Evolutionary conservation across 2,113 vertebrate species (phyloP).

Genomic region (Gallinago jamesoni): DNA sequence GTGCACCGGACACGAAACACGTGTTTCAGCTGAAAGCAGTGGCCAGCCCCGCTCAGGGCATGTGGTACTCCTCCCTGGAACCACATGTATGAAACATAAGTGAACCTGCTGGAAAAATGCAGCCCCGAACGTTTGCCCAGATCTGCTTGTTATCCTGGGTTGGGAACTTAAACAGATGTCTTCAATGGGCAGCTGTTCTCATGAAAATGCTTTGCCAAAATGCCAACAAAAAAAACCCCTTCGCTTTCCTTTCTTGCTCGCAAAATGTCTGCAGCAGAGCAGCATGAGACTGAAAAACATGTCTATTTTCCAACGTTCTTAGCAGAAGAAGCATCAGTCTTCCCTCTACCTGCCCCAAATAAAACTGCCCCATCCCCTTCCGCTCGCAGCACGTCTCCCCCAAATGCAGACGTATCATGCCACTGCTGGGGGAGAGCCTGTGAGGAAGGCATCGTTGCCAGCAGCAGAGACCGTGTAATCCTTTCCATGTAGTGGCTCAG

Average conservation of each 20-base stretch:
- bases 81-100: neutral
- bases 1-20: rapidly evolving
- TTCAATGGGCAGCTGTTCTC: neutral
- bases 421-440: neutral
- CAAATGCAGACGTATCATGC: neutral
- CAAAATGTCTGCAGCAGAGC: neutral
- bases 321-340: neutral
- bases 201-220: neutral
- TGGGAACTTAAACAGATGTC: neutral
- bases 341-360: neutral
- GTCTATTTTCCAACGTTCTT: neutral
- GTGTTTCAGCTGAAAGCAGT: neutral
- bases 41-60: neutral
- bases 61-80: neutral
- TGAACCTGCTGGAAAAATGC: neutral
- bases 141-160: neutral
- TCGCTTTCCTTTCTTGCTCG: neutral
- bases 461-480: neutral
- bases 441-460: neutral
- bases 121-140: neutral
- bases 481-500: neutral
- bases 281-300: neutral
- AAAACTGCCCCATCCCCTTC: neutral
- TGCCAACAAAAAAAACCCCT: neutral
- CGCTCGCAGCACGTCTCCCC: neutral